phyloP scores from a whole-genome alignment of 2,113 vertebrate species.

The Gymnorhina tibicen region DNA sequence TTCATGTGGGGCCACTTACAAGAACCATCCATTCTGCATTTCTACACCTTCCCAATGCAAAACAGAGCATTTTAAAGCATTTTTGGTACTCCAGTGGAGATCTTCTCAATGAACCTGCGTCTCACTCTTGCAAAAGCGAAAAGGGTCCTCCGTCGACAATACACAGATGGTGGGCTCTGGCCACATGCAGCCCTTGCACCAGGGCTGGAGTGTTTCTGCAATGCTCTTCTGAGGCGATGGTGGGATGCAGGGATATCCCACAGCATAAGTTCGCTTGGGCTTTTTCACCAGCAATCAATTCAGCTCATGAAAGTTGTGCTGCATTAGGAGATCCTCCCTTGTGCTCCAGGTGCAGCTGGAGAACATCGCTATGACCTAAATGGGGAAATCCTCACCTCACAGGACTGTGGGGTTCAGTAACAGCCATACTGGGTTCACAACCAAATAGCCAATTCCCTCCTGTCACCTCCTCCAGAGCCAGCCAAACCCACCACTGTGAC shows the following conservation, averaged over 20 bases:
- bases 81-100: not conserved
- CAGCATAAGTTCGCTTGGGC: not conserved
- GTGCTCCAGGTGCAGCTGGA: not conserved
- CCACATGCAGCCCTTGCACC: not conserved
- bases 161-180: not conserved
- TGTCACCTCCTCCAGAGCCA: not conserved
- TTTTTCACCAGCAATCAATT: accelerated
- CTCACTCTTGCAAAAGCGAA: not conserved
- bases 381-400: not conserved
- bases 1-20: not conserved
- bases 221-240: accelerated
- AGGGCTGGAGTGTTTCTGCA: not conserved
- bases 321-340: not conserved
- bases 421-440: not conserved
- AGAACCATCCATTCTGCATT: not conserved
- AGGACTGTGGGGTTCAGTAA: not conserved
- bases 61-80: not conserved
- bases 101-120: not conserved
- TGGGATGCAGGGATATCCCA: not conserved
- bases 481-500: not conserved
- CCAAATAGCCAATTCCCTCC: not conserved
- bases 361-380: not conserved
- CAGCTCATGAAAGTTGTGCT: not conserved
- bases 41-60: not conserved
- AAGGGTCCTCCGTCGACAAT: not conserved